These are phyloP conservation scores for Schizothorax lantsangensis DNA, from an alignment of 2,797 vertebrate species.

Conservation along the genomic window DNA sequence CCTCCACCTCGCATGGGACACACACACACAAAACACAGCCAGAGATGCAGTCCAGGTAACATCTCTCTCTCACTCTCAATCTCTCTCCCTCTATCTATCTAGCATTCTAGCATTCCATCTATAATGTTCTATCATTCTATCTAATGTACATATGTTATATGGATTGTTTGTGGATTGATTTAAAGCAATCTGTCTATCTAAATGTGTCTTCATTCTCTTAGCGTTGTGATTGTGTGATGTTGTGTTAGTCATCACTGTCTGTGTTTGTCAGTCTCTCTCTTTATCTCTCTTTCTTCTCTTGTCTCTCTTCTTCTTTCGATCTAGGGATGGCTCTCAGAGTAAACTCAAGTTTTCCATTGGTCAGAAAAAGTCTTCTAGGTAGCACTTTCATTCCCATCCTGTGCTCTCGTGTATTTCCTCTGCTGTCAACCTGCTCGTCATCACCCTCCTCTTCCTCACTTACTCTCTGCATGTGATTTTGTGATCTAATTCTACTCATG, in stretches of 20 bases:
- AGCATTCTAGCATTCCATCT: conserved; percentile 27
- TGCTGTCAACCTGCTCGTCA: conserved; percentile 54
- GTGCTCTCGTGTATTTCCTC: conserved; percentile 49
- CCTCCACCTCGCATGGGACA: conserved; percentile 71
- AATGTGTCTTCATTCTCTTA: conserved; percentile 36
- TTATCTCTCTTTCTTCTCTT: conserved; percentile 66
- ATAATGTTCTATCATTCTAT: background rate
- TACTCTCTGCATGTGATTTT: conserved; percentile 67
- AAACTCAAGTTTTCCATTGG: conserved; percentile 98
- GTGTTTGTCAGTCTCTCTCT: conserved; percentile 14
- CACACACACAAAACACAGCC: conserved; percentile 87
- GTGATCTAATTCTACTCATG: conserved; percentile 56
- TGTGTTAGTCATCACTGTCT: conserved; percentile 45
- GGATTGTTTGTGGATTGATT: conserved; percentile 32
- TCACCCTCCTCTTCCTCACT: conserved; percentile 45
- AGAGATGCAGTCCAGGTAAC: conserved; percentile 99
- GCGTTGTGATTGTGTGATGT: conserved; percentile 7
- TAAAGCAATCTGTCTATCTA: background rate
- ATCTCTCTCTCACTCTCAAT: background rate
- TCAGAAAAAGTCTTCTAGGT: conserved; percentile 99
- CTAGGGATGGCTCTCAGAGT: conserved; percentile 94
- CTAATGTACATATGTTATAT: background rate
- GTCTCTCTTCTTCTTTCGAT: conserved; percentile 72
- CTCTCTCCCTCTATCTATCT: conserved; percentile 12
- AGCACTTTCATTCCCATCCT: conserved; percentile 73